Conservation (phyloP, 2,888 invertebrate species). For the Lithophane socia region DNA sequence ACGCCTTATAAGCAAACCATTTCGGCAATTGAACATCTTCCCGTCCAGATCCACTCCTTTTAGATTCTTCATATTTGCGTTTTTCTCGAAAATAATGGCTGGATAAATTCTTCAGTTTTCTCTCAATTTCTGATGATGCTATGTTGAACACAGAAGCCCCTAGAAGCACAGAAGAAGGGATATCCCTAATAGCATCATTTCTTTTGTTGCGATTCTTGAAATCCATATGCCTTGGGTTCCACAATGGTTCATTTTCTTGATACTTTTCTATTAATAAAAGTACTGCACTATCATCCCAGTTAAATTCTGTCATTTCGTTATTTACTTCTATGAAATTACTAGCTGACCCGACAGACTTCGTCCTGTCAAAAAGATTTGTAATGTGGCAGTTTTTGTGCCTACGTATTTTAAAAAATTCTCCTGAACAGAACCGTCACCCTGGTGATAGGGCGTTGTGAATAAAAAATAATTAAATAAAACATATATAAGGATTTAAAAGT, state of each 20-base stretch:
- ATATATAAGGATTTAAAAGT: too few relatives aligned
- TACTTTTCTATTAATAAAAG: conserved; percentile 66
- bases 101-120: conserved; percentile 57
- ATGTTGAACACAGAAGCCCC: conserved; percentile 64
- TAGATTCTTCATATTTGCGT: conserved; percentile 63
- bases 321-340: conserved; percentile 35
- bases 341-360: too few relatives aligned
- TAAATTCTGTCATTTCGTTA: conserved; percentile 62
- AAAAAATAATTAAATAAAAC: too few relatives aligned
- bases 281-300: conserved; percentile 63
- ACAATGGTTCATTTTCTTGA: conserved; percentile 64
- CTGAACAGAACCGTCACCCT: too few relatives aligned
- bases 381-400: too few relatives aligned
- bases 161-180: too few relatives aligned
- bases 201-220: conserved; percentile 64
- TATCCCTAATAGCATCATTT: conserved; percentile 62
- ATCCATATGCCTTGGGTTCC: conserved; percentile 62
- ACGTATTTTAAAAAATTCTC: too few relatives aligned
- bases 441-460: too few relatives aligned
- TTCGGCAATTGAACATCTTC: conserved; percentile 58
- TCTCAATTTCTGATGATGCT: conserved; percentile 62
- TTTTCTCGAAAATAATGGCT: conserved; percentile 57
- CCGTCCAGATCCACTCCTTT: conserved; percentile 55
- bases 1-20: conserved; percentile 62
- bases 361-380: too few relatives aligned